These are phyloP conservation scores for Cirrhinus mrigala DNA, from an alignment of 2,797 vertebrate species.

Conservation along the genomic window DNA sequence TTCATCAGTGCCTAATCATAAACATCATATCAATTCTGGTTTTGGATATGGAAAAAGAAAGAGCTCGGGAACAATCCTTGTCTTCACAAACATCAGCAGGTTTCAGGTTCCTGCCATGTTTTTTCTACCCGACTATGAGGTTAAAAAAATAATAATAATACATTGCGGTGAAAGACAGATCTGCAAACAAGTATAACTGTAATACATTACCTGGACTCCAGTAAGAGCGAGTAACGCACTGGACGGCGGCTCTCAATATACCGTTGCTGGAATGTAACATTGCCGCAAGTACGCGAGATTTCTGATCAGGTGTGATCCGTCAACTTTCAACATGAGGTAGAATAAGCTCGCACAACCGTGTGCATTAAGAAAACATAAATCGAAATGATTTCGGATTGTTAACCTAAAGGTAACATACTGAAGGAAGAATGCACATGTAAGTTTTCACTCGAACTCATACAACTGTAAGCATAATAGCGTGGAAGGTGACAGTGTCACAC, in stretches of 20 bases:
- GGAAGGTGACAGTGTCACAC: slow-evolving; percentile 46
- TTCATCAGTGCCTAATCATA: background rate
- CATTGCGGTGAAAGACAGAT: background rate
- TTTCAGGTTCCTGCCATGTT: background rate
- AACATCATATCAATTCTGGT: background rate
- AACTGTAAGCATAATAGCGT: background rate
- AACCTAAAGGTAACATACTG: background rate
- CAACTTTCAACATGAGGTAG: slow-evolving; percentile 53
- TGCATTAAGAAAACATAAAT: background rate
- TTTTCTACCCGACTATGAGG: background rate
- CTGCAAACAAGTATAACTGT: background rate
- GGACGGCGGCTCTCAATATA: slow-evolving; percentile 60
- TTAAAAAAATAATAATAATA: background rate
- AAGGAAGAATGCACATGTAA: background rate
- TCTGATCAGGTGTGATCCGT: background rate
- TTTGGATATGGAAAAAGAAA: background rate
- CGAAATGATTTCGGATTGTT: fast-evolving
- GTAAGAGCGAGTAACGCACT: slow-evolving; percentile 55
- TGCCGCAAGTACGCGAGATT: slow-evolving; percentile 55
- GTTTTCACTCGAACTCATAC: background rate
- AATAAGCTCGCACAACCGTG: background rate
- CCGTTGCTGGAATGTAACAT: slow-evolving; percentile 68
- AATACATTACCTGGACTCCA: slow-evolving; percentile 66
- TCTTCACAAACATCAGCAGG: background rate
- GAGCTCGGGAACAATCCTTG: background rate